These are phyloP conservation scores for Xiphias gladius DNA, from an alignment of 2,113 vertebrate species.

Conservation along the genomic window DNA sequence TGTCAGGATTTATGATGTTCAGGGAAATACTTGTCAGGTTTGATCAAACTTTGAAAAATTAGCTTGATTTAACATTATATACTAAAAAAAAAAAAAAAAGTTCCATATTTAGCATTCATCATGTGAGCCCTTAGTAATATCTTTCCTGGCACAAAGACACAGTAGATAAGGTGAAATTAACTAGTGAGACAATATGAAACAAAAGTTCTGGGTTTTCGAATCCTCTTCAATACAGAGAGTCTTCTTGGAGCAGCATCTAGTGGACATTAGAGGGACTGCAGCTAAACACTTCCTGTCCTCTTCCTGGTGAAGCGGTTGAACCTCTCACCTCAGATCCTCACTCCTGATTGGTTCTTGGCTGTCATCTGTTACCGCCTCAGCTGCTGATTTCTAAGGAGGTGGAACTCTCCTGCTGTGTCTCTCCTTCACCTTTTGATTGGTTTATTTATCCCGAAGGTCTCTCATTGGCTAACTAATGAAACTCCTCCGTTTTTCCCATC, in stretches of 20 bases:
- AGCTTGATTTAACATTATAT: too few species aligned
- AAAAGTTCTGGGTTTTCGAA: too few species aligned
- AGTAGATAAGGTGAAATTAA: too few species aligned
- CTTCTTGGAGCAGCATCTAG: neutral
- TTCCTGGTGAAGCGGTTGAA: neutral
- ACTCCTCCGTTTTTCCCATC: constrained; percentile 34
- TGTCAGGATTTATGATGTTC: too few species aligned
- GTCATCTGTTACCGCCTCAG: neutral
- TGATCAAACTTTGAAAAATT: too few species aligned
- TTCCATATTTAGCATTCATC: too few species aligned
- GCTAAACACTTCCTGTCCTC: neutral
- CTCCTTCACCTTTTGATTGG: neutral
- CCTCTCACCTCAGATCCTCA: neutral
- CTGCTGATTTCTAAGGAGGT: neutral
- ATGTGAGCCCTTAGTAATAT: too few species aligned
- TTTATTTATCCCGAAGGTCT: constrained; percentile 6
- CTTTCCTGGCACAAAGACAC: too few species aligned
- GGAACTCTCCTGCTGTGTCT: neutral
- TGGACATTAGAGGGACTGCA: constrained; percentile 13
- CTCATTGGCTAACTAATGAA: constrained; percentile 12
- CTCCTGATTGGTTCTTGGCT: constrained; percentile 14
- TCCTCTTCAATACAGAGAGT: too few species aligned
- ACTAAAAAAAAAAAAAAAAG: too few species aligned
- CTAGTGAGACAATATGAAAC: too few species aligned
- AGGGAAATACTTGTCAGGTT: too few species aligned